phyloP scores from a whole-genome alignment of 2,888 invertebrate species.

The Drosophila falleni region DNA sequence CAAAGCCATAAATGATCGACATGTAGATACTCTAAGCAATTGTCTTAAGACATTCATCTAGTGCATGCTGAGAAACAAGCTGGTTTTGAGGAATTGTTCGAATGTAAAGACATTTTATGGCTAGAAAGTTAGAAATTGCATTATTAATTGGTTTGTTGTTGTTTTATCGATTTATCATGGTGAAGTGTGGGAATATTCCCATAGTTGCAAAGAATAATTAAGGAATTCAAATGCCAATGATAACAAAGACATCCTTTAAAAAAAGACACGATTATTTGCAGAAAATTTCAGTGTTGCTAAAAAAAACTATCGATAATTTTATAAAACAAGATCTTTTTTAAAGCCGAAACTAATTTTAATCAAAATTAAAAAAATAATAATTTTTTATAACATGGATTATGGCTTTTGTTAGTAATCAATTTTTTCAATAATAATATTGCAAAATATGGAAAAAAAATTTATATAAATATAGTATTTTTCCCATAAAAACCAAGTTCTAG shows the following conservation, averaged over 20 bases:
- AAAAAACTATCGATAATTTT: no score
- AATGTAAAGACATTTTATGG: conserved; percentile 7
- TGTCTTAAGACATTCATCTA: neutral
- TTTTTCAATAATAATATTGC: no score
- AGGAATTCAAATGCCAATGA: neutral
- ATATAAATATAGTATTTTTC: no score
- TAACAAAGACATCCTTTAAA: neutral
- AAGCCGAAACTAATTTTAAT: no score
- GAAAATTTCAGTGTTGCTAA: no score
- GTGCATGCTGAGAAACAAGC: neutral
- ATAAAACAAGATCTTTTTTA: no score
- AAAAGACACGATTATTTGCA: neutral
- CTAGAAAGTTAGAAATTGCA: neutral
- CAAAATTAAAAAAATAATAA: no score
- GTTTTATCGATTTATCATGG: conserved; percentile 7
- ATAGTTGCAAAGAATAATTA: no score
- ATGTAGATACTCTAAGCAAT: neutral
- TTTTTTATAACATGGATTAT: no score
- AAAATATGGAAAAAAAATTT: no score
- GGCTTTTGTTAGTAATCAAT: no score
- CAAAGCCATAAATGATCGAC: neutral
- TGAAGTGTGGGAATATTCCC: neutral
- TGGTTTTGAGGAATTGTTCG: neutral
- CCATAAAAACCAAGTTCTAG: no score
- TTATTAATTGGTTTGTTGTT: neutral